Evolutionary conservation across 2,113 vertebrate genomes (phyloP).

Genomic region (Phalacrocorax aristotelis): DNA sequence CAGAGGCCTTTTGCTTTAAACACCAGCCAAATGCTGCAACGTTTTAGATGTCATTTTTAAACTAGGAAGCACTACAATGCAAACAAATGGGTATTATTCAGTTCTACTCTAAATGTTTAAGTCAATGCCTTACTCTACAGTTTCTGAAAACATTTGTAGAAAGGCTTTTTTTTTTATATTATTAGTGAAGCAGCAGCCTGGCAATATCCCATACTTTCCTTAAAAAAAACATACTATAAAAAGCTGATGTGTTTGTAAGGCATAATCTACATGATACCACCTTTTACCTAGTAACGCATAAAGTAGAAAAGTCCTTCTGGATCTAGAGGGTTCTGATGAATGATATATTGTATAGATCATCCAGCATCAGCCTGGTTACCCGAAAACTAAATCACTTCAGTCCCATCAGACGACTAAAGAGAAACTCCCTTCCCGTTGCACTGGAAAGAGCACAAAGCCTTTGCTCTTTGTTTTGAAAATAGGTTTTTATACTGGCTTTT

Average conservation of each 20-base stretch:
- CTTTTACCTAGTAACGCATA: not conserved
- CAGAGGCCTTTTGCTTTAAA: not conserved
- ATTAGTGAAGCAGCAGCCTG: not conserved
- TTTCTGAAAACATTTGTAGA: not conserved
- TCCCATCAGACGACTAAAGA: not conserved
- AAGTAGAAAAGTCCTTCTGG: not conserved
- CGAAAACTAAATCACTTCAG: not conserved
- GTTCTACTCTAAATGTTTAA: not conserved
- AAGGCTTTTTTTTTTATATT: not conserved
- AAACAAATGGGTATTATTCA: not conserved
- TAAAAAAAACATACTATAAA: not conserved
- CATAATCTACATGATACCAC: not conserved
- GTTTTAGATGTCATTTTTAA: not conserved
- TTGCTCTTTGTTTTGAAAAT: not conserved
- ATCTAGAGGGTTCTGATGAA: not conserved
- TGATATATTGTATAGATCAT: not conserved
- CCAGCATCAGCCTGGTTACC: not conserved
- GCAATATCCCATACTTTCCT: not conserved
- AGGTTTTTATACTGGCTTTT: not conserved
- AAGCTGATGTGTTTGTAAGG: not conserved
- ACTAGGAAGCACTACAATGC: not conserved
- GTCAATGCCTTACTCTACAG: not conserved
- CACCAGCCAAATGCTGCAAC: accelerated
- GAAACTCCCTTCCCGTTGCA: not conserved
- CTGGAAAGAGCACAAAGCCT: not conserved